phyloP scores from a whole-genome alignment of 2,797 vertebrate genomes.

The Microctenopoma lineatum region DNA sequence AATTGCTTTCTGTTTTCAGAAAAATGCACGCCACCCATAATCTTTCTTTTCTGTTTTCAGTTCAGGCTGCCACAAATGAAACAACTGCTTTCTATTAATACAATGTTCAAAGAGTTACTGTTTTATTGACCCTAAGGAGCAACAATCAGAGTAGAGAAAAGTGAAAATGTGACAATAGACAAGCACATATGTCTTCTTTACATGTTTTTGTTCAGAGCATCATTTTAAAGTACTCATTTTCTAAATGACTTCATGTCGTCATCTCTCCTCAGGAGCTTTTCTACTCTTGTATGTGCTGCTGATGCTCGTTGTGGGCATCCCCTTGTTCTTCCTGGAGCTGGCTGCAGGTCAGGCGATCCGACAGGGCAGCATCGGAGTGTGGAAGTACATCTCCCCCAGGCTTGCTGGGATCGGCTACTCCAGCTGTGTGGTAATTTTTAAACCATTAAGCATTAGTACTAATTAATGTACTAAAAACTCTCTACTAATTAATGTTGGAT shows the following conservation, averaged over 20 bases:
- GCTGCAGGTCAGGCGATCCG: conserved; percentile 88
- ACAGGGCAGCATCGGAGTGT: conserved; percentile 90
- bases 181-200: neutral
- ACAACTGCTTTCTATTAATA: neutral
- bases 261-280: conserved; percentile 82
- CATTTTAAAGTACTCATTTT: neutral
- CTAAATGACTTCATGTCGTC: neutral
- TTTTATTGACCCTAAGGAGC: neutral
- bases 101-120: neutral
- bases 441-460: neutral
- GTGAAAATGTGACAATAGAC: neutral
- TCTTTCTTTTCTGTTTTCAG: neutral
- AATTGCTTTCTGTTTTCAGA: neutral
- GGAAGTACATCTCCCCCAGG: conserved; percentile 87
- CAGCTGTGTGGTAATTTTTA: conserved; percentile 86
- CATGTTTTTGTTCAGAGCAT: neutral
- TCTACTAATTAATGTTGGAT: neutral
- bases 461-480: too few relatives aligned
- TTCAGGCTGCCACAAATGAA: neutral
- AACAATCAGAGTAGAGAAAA: neutral
- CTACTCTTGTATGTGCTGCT: conserved; percentile 86
- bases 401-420: conserved; percentile 88
- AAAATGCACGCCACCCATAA: neutral
- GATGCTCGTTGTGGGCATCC: conserved; percentile 86
- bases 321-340: conserved; percentile 90